phyloP scores from a whole-genome alignment of 2,113 vertebrate genomes.

The Synodontis membranacea region DNA sequence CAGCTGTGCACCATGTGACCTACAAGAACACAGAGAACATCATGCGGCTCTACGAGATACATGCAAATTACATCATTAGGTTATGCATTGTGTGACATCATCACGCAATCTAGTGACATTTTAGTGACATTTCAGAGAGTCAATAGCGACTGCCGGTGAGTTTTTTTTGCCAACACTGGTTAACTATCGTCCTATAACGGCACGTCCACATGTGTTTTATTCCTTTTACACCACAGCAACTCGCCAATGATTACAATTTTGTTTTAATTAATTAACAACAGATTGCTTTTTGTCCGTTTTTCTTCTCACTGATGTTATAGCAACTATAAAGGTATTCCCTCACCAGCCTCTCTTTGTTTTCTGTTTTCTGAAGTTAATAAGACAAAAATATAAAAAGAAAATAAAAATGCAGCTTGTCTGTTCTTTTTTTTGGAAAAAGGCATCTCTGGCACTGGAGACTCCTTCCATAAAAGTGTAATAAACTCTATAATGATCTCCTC shows the following conservation, averaged over 20 bases:
- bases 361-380: background rate
- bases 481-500: background rate
- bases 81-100: no score
- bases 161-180: no score
- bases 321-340: background rate
- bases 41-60: no score
- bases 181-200: background rate
- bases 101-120: no score
- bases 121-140: no score
- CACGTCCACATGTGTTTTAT: background rate
- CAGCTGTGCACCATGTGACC: no score
- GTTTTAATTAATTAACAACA: background rate
- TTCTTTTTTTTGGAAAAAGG: background rate
- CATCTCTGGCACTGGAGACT: background rate
- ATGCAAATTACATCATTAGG: no score
- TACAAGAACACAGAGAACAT: no score
- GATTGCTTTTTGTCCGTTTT: background rate
- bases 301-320: background rate
- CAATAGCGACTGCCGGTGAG: no score
- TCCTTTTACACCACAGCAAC: background rate
- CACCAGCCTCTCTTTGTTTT: background rate
- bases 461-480: background rate
- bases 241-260: background rate
- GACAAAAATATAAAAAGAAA: background rate
- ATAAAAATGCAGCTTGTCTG: background rate